These are phyloP conservation scores for Branchellion lobata DNA, from an alignment of 2,888 invertebrate genomes.

Conservation along the genomic window DNA sequence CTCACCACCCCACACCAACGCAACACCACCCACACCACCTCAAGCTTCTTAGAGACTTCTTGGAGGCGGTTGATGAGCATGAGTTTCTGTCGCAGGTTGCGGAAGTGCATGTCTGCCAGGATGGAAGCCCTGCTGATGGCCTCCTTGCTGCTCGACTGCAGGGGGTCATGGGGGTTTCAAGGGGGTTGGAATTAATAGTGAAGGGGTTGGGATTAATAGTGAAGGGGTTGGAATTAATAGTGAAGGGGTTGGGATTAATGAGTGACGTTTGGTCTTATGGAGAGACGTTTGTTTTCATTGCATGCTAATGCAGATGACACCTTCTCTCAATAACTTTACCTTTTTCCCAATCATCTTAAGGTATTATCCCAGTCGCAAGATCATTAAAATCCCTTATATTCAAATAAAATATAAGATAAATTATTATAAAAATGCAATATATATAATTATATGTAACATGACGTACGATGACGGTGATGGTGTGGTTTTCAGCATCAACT, in stretches of 20 bases:
- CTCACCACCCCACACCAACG: background rate
- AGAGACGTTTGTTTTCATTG: no score
- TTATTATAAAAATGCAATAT: no score
- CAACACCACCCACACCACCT: constrained; percentile 63
- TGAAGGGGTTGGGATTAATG: no score
- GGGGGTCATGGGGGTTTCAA: background rate
- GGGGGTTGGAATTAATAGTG: background rate
- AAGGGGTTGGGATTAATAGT: no score
- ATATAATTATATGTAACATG: background rate
- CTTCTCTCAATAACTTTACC: no score
- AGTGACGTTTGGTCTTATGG: no score
- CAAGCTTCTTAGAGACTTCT: constrained; percentile 90
- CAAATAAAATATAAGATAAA: no score
- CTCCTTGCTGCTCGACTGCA: constrained; percentile 12
- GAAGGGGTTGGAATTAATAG: no score
- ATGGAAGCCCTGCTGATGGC: constrained; percentile 78
- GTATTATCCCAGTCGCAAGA: no score
- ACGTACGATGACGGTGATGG: constrained; percentile 75
- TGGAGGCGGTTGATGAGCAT: constrained; percentile 89
- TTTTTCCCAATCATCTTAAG: no score
- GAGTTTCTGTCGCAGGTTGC: constrained; percentile 69
- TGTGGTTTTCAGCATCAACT: constrained; percentile 81
- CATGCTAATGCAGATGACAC: no score
- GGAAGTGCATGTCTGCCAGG: constrained; percentile 93
- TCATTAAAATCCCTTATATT: no score